A percentile compares a stretch with the other conserved stretches of the same genome.
Evolutionary conservation across 2,113 vertebrate species (phyloP).

Genomic region (Myrmecobius fasciatus): DNA sequence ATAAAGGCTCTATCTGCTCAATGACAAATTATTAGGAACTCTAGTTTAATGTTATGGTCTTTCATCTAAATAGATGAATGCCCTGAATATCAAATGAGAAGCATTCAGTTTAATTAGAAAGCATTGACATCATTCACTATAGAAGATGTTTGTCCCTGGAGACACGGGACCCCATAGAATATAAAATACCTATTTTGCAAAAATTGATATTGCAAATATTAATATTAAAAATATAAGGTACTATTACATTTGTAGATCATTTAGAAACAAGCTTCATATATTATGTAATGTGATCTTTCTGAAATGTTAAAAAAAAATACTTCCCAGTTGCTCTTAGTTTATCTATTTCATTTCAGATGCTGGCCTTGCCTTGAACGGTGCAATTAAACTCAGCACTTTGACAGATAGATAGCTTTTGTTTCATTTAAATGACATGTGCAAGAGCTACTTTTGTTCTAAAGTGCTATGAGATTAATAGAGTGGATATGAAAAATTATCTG

Average conservation of each 20-base stretch:
- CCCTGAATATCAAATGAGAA: slow-evolving; percentile 26
- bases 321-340: slow-evolving; percentile 9
- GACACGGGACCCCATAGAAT: slow-evolving; percentile 11
- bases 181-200: slow-evolving; percentile 55
- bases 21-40: slow-evolving; percentile 14
- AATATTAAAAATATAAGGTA: neutral
- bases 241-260: neutral
- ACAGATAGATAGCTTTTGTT: slow-evolving; percentile 79
- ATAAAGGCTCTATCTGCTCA: neutral
- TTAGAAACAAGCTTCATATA: neutral
- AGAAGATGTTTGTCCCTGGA: neutral
- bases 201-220: neutral
- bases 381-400: slow-evolving; percentile 73
- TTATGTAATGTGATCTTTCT: slow-evolving; percentile 25
- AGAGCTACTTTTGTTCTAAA: slow-evolving; percentile 79
- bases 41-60: slow-evolving; percentile 9
- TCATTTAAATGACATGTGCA: slow-evolving; percentile 77
- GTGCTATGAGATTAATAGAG: slow-evolving; percentile 83
- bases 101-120: slow-evolving; percentile 49
- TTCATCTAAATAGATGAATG: neutral
- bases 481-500: slow-evolving; percentile 80
- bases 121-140: neutral
- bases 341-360: slow-evolving; percentile 61
- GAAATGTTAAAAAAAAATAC: slow-evolving; percentile 60
- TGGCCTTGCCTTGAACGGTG: slow-evolving; percentile 53